Evolutionary conservation across 1,140 invertebrate species (phyloP).

Genomic region (Brachionus rubens): DNA sequence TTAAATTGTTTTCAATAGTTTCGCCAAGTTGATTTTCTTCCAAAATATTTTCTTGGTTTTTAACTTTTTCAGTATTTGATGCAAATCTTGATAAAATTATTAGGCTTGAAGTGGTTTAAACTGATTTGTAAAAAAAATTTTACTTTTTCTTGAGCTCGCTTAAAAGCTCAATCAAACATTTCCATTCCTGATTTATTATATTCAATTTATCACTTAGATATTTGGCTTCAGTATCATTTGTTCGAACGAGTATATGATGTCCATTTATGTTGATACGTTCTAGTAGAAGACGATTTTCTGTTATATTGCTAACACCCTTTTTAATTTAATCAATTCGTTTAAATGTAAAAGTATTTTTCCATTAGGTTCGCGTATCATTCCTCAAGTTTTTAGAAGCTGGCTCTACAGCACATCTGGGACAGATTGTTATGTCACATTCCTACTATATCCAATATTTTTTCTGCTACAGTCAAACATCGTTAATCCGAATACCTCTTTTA

Average conservation of each 20-base stretch:
- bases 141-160: constrained; percentile 35
- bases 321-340: background rate
- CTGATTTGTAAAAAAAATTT: too few species aligned
- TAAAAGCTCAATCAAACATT: constrained; percentile 10
- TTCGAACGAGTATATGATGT: constrained; percentile 12
- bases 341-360: background rate
- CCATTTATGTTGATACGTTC: constrained; percentile 26
- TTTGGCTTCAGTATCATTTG: background rate
- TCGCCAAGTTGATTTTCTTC: background rate
- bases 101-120: too few species aligned
- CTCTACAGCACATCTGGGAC: too few species aligned
- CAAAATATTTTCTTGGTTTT: background rate
- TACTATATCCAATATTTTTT: too few species aligned
- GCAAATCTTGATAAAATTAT: constrained; percentile 1
- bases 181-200: constrained; percentile 35
- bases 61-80: background rate
- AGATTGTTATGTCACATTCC: too few species aligned
- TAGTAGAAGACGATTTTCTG: constrained; percentile 13
- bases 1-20: background rate
- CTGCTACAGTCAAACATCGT: too few species aligned
- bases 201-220: background rate
- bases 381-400: too few species aligned
- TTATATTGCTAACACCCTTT: background rate
- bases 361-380: too few species aligned
- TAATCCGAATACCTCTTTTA: too few species aligned